Evolutionary conservation across 2,113 vertebrate genomes (phyloP).

Genomic region (Ceratotherium simum): DNA sequence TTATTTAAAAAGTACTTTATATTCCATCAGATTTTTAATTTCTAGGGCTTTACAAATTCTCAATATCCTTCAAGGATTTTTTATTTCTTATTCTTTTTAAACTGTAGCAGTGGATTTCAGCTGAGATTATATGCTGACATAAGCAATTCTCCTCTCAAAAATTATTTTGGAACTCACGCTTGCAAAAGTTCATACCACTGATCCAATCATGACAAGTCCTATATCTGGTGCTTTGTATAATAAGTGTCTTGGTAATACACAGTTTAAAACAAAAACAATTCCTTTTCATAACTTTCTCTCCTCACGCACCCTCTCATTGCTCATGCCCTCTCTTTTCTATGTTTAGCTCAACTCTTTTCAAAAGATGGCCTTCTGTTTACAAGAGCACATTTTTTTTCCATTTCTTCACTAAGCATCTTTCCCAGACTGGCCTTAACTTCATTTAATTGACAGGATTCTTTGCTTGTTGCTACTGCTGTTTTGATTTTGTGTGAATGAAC

Average conservation of each 20-base stretch:
- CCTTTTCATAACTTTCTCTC: neutral
- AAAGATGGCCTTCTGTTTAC: neutral
- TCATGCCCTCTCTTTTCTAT: neutral
- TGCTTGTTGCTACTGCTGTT: neutral
- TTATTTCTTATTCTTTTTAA: neutral
- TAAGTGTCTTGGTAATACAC: neutral
- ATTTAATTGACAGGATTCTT: neutral
- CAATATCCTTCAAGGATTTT: neutral
- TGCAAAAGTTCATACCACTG: neutral
- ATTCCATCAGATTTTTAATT: neutral
- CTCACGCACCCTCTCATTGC: neutral
- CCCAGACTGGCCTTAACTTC: neutral
- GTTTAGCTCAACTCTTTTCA: neutral
- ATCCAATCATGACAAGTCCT: neutral
- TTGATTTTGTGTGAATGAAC: conserved; percentile 34
- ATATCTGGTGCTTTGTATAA: neutral
- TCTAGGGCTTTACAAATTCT: neutral
- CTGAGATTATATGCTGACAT: neutral
- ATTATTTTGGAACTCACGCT: neutral
- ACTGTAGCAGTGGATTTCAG: neutral
- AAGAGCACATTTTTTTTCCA: neutral
- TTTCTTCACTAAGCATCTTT: neutral
- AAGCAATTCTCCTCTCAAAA: neutral
- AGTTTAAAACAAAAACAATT: neutral
- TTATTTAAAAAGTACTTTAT: neutral